Conservation (phyloP, 2,888 invertebrate genomes). For the Lacanobia wlatinum region DNA sequence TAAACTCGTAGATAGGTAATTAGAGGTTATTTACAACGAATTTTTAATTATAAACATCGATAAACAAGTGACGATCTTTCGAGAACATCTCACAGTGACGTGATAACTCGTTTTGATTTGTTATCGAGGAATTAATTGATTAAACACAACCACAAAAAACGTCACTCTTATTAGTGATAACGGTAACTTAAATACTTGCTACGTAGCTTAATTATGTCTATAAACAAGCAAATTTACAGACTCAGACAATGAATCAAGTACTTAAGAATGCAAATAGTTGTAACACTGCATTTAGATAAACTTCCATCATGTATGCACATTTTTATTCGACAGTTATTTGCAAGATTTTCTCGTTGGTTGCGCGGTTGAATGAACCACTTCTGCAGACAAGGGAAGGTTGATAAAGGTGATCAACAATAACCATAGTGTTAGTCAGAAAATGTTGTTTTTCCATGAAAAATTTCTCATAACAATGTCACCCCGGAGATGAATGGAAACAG, state of each 20-base stretch:
- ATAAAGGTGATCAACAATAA: constrained; percentile 61
- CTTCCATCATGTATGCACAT: constrained; percentile 8
- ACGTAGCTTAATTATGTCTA: constrained; percentile 33
- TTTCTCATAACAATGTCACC: constrained; percentile 8
- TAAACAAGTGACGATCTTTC: constrained; percentile 31
- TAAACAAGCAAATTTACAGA: constrained; percentile 20
- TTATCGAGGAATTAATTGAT: constrained; percentile 35
- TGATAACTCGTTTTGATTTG: constrained; percentile 24
- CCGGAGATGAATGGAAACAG: constrained; percentile 13
- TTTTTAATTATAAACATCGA: constrained; percentile 24
- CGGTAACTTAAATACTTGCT: constrained; percentile 19
- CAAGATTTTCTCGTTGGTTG: constrained; percentile 51
- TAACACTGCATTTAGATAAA: constrained; percentile 44
- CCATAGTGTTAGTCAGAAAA: constrained; percentile 18
- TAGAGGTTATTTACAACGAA: constrained; percentile 25
- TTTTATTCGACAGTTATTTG: constrained; percentile 6
- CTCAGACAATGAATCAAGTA: constrained; percentile 29
- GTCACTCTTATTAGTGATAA: constrained; percentile 45
- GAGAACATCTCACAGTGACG: constrained; percentile 26
- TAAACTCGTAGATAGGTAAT: background rate
- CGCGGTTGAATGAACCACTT: constrained; percentile 75
- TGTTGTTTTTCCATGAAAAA: constrained; percentile 37
- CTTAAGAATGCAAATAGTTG: constrained; percentile 45
- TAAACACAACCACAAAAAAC: constrained; percentile 37
- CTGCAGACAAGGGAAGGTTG: constrained; percentile 74